These are phyloP conservation scores for Allacma fusca DNA, from an alignment of 2,888 invertebrate species.

Conservation along the genomic window DNA sequence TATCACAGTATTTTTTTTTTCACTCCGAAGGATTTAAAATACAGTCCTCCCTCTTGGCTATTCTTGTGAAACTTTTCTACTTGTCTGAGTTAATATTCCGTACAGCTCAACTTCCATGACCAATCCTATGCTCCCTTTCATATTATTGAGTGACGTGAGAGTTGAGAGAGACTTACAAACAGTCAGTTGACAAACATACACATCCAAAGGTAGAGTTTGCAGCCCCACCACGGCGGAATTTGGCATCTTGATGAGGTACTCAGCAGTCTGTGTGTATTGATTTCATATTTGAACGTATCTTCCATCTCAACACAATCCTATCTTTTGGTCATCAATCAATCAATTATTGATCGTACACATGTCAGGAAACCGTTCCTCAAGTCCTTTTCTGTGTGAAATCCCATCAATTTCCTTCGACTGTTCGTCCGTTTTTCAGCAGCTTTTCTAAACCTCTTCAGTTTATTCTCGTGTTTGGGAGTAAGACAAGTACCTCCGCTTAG, in stretches of 20 bases:
- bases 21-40: not conserved
- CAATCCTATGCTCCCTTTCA: too few species aligned
- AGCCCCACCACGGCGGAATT: too few species aligned
- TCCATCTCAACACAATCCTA: slow-evolving; percentile 24
- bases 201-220: too few species aligned
- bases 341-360: slow-evolving; percentile 46
- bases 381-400: slow-evolving; percentile 27
- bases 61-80: not conserved
- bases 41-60: not conserved
- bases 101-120: too few species aligned
- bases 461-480: not conserved
- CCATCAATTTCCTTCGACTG: slow-evolving; percentile 43
- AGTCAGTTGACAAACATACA: too few species aligned
- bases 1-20: not conserved
- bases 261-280: slow-evolving; percentile 35
- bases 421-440: not conserved
- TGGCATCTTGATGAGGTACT: slow-evolving; percentile 34
- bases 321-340: slow-evolving; percentile 50
- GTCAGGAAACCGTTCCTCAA: slow-evolving; percentile 33
- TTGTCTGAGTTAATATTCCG: too few species aligned
- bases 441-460: slow-evolving; percentile 26
- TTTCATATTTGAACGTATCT: slow-evolving; percentile 35
- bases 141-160: too few species aligned
- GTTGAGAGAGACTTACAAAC: too few species aligned
- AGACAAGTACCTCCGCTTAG: not conserved